A percentile compares a stretch with the other conserved stretches of the same genome.
Evolutionary conservation across 2,888 invertebrate genomes (phyloP).

Genomic region (Caenorhabditis sp.): DNA sequence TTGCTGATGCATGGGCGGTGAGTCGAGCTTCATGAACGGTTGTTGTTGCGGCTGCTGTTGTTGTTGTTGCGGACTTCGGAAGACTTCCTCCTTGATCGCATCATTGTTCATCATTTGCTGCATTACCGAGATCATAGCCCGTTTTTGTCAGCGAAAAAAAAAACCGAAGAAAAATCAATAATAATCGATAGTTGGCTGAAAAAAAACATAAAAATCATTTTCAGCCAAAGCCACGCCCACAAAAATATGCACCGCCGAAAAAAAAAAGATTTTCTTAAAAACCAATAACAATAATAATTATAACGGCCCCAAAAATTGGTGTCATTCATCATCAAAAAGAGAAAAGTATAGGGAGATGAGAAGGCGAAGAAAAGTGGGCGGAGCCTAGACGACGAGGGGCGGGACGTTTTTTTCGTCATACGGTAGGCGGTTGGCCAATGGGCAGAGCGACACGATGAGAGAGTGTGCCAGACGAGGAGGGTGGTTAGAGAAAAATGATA

Average conservation of each 20-base stretch:
- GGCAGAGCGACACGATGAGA: too few species aligned
- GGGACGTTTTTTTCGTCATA: neutral
- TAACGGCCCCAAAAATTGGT: neutral
- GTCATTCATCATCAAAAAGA: neutral
- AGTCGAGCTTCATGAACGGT: slow-evolving; percentile 14
- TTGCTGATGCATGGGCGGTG: slow-evolving; percentile 8
- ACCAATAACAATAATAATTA: neutral
- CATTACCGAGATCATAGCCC: slow-evolving; percentile 38
- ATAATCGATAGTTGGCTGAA: neutral
- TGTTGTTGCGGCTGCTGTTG: slow-evolving; percentile 6
- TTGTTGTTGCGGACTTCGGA: slow-evolving; percentile 14
- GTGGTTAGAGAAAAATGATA: too few species aligned
- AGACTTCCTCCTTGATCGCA: neutral
- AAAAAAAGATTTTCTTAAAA: too few species aligned
- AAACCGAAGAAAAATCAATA: neutral
- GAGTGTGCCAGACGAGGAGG: too few species aligned
- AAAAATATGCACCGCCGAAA: too few species aligned
- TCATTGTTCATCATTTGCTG: slow-evolving; percentile 37
- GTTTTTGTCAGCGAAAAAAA: neutral
- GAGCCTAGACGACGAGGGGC: neutral
- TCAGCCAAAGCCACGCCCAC: too few species aligned
- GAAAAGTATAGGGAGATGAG: neutral
- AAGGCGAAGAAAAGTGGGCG: neutral
- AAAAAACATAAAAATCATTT: neutral
- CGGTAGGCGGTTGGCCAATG: too few species aligned